Base-by-base conservation (phyloP, 2,888 invertebrate species). In the Eremobia ochroleuca region DNA sequence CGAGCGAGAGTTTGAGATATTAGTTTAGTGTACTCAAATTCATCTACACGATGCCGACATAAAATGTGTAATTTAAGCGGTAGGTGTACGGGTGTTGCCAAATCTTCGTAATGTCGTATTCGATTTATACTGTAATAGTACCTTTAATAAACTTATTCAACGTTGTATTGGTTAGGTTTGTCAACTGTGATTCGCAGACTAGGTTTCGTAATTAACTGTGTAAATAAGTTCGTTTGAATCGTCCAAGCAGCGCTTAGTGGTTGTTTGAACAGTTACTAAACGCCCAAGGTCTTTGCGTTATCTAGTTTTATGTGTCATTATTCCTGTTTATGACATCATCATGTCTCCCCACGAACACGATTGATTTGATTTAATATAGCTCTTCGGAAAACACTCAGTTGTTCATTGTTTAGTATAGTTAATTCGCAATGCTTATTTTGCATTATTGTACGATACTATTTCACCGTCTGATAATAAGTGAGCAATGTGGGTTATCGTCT, bases 231-330 rank as follows among this genome's bases (percentile, higher is more conserved):
- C 64, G 61, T 74, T 74, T 82, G 64, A 74, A 74, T 68, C 69
- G 70, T 80, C 73, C 72, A 73, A 81, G 73, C 73, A 74, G 34
- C 68, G 80, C 86, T 87, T 84, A 86, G 87, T 81, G 84, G 79
- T 86, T 89, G 86, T 88, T 89, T 90, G 87, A 85, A 87, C 84
- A 87, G 87, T 85, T 82, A 90, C 89, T 87, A 89, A 86, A 82
- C 85, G 82, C 80, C 82, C 91, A 92, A 92, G 92, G 92, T 76
- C 89, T 88, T 85, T 83, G 82, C 82, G 84, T 81, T 92, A 92
- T 92, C 90, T 87, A 77, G 74, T 79, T 87, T 84, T 81, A 87
- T 89, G 92, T 90, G 91, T 93, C 91, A 92, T 88, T 90, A 86
- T 87, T 90, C 89, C 90, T 85, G 79, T 80, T 79, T 79, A 79